These are phyloP conservation scores for Chauna torquata DNA, from an alignment of 2,113 vertebrate genomes.

Conservation along the genomic window DNA sequence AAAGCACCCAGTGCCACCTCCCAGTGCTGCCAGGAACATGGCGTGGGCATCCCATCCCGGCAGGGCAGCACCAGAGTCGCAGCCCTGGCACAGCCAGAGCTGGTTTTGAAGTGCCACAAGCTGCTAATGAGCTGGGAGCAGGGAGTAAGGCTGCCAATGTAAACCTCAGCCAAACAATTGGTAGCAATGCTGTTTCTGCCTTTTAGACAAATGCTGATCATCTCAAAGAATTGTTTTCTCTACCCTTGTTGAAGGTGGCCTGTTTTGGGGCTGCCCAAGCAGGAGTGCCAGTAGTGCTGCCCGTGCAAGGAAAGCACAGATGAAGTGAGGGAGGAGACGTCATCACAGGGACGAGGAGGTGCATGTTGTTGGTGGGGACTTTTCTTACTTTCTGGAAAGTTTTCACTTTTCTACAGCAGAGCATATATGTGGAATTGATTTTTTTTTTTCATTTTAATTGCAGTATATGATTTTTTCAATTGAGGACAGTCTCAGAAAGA, in stretches of 20 bases:
- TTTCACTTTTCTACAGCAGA: not conserved
- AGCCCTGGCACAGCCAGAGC: not conserved
- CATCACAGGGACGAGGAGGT: not conserved
- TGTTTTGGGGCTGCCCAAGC: not conserved
- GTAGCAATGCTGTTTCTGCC: not conserved
- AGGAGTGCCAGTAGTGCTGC: not conserved
- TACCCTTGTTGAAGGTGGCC: fast-evolving
- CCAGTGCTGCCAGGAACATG: fast-evolving
- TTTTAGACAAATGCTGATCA: not conserved
- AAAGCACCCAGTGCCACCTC: not conserved
- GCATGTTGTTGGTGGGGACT: not conserved
- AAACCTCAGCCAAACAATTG: not conserved
- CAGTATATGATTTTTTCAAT: not conserved
- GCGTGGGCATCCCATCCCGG: fast-evolving
- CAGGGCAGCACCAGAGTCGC: fast-evolving
- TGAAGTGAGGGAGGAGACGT: not conserved
- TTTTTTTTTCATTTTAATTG: not conserved
- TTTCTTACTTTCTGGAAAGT: not conserved
- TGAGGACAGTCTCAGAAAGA: not conserved
- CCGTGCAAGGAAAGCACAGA: not conserved
- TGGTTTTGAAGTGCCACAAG: not conserved
- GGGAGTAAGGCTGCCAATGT: not conserved
- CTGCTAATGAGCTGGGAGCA: not conserved
- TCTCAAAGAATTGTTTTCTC: not conserved
- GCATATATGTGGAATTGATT: not conserved